These are phyloP conservation scores for Labrus mixtus DNA, from an alignment of 2,113 vertebrate species.

Conservation along the genomic window DNA sequence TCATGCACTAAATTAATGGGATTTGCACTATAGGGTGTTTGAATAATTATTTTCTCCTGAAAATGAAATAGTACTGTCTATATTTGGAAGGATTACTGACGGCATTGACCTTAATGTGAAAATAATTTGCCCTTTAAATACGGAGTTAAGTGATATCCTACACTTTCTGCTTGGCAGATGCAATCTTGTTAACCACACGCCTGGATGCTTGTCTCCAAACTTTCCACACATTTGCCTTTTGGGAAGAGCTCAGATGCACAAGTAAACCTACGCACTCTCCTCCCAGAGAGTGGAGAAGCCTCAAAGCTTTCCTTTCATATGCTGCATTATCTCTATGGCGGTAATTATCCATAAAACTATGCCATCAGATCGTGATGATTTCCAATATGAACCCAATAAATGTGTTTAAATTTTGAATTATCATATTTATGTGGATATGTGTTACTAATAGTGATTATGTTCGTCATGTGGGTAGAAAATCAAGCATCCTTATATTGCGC, in stretches of 20 bases:
- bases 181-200: slow-evolving; percentile 77
- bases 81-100: slow-evolving; percentile 81
- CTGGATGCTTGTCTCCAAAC: slow-evolving; percentile 76
- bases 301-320: slow-evolving; percentile 77
- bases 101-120: slow-evolving; percentile 75
- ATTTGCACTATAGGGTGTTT: slow-evolving; percentile 81
- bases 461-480: slow-evolving; percentile 79
- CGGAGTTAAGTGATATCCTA: slow-evolving; percentile 64
- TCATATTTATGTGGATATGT: slow-evolving; percentile 81
- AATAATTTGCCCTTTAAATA: slow-evolving; percentile 74
- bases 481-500: slow-evolving; percentile 66
- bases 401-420: slow-evolving; percentile 81
- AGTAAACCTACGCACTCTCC: slow-evolving; percentile 79
- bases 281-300: slow-evolving; percentile 73
- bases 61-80: slow-evolving; percentile 80
- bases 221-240: slow-evolving; percentile 80
- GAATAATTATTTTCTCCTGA: slow-evolving; percentile 79
- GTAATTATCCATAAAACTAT: slow-evolving; percentile 82
- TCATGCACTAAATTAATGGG: slow-evolving; percentile 82
- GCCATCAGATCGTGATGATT: slow-evolving; percentile 81
- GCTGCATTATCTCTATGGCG: slow-evolving; percentile 72
- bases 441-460: slow-evolving; percentile 83
- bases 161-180: slow-evolving; percentile 76
- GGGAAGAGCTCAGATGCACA: slow-evolving; percentile 74
- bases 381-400: slow-evolving; percentile 80